These are phyloP conservation scores for Plodia interpunctella DNA, from an alignment of 1,140 invertebrate species.

Conservation along the genomic window DNA sequence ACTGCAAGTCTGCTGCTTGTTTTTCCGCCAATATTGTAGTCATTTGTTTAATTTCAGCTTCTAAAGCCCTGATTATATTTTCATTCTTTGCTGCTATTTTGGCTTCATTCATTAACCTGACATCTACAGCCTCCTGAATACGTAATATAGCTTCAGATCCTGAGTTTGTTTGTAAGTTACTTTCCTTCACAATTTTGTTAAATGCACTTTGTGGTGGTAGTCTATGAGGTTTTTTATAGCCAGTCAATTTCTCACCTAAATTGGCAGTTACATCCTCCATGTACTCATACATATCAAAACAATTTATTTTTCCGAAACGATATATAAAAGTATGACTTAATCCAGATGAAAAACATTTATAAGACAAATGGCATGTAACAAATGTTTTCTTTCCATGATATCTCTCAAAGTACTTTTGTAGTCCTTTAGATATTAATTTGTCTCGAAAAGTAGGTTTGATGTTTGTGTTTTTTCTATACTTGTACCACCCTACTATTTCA, in stretches of 20 bases:
- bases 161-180: conserved; percentile 58
- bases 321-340: conserved; percentile 79
- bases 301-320: conserved; percentile 73
- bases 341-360: conserved; percentile 53
- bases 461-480: conserved; percentile 74
- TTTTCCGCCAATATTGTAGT: conserved; percentile 59
- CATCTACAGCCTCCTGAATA: conserved; percentile 65
- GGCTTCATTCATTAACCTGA: conserved; percentile 58
- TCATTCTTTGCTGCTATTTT: conserved; percentile 66
- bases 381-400: conserved; percentile 67
- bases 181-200: conserved; percentile 61
- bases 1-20: conserved; percentile 47
- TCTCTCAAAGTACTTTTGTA: conserved; percentile 76
- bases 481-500: conserved; percentile 81
- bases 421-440: conserved; percentile 78
- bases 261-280: conserved; percentile 71
- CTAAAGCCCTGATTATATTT: conserved; percentile 55
- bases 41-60: conserved; percentile 70
- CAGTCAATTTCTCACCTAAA: conserved; percentile 68
- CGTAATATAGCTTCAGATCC: conserved; percentile 56
- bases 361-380: conserved; percentile 77
- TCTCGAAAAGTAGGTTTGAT: conserved; percentile 77
- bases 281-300: conserved; percentile 67
- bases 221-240: conserved; percentile 54
- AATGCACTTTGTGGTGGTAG: conserved; percentile 53